These are phyloP conservation scores for Trematocara stigmaticum DNA, from an alignment of 2,113 vertebrate species.

Conservation along the genomic window DNA sequence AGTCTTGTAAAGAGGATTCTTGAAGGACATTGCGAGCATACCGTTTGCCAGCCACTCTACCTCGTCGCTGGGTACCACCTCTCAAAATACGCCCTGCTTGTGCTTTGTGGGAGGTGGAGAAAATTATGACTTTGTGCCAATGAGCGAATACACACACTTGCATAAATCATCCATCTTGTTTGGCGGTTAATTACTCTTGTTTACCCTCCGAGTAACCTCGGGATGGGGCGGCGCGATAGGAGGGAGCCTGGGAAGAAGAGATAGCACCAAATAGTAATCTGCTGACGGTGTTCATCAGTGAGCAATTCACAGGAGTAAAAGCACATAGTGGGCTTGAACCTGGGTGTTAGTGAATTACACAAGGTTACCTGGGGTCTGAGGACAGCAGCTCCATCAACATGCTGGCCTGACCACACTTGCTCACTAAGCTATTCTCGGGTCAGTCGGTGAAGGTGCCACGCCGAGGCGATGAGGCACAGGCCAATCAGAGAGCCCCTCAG, in stretches of 20 bases:
- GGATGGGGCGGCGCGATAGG: constrained; percentile 64
- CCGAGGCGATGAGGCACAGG: constrained; percentile 4
- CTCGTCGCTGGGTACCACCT: constrained; percentile 34
- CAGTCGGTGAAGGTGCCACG: constrained; percentile 41
- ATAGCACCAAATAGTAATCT: constrained; percentile 71
- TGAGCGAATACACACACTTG: constrained; percentile 61
- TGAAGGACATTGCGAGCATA: constrained; percentile 31
- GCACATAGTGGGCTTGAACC: constrained; percentile 40
- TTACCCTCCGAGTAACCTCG: constrained; percentile 70
- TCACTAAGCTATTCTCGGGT: constrained; percentile 53
- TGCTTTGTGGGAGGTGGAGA: constrained; percentile 26
- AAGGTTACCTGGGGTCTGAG: constrained; percentile 34
- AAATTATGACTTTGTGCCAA: constrained; percentile 67
- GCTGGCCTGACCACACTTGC: constrained; percentile 21
- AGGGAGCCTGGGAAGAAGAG: constrained; percentile 55
- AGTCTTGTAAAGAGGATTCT: not conserved
- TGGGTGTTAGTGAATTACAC: constrained; percentile 47
- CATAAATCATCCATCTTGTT: constrained; percentile 74
- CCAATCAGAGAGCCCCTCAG: constrained; percentile 45
- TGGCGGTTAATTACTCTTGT: constrained; percentile 74
- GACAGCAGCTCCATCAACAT: constrained; percentile 44
- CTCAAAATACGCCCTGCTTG: constrained; percentile 40
- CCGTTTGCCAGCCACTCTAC: constrained; percentile 33
- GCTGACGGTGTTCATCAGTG: constrained; percentile 62
- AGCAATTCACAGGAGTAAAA: constrained; percentile 53